Conservation (phyloP, 64 coral and sea anemone species). For the Anthopleura sola region DNA sequence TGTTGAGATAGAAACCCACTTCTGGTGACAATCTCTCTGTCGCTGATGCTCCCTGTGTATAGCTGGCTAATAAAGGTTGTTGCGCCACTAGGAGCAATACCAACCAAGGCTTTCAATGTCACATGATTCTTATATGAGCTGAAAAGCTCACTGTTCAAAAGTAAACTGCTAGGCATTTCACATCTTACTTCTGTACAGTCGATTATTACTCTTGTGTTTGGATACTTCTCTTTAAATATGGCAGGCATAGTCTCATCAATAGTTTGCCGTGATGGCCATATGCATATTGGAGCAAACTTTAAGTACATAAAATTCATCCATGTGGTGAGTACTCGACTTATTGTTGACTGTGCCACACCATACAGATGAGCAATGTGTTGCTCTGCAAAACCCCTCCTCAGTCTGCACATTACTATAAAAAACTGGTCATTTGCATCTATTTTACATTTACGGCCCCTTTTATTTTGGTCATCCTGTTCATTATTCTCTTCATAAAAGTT, state of each 20-base stretch:
- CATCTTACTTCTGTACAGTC: slow-evolving; percentile 41
- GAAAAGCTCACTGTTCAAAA: slow-evolving; percentile 42
- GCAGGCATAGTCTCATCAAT: slow-evolving; percentile 42
- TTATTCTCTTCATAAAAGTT: slow-evolving; percentile 21
- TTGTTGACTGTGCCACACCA: slow-evolving; percentile 33
- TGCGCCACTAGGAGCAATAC: slow-evolving; percentile 39
- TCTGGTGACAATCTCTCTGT: slow-evolving; percentile 42
- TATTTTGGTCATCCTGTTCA: slow-evolving; percentile 23
- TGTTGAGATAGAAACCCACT: slow-evolving; percentile 37
- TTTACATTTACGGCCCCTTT: slow-evolving; percentile 19
- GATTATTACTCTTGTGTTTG: slow-evolving; percentile 36
- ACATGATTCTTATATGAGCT: slow-evolving; percentile 33
- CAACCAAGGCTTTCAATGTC: slow-evolving; percentile 38
- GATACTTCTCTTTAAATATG: slow-evolving; percentile 45
- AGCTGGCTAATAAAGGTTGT: slow-evolving; percentile 36
- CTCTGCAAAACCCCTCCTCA: slow-evolving; percentile 17
- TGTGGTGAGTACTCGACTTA: slow-evolving; percentile 32
- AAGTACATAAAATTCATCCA: slow-evolving; percentile 56
- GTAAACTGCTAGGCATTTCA: slow-evolving; percentile 54
- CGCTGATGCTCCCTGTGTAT: slow-evolving; percentile 31
- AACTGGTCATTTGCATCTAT: slow-evolving; percentile 32
- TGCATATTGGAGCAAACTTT: slow-evolving; percentile 45
- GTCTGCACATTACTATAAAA: slow-evolving; percentile 47
- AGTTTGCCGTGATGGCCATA: slow-evolving; percentile 44
- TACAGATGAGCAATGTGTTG: slow-evolving; percentile 38